Base-by-base conservation (phyloP, 1,140 invertebrate species). In the Dinoponera quadriceps region DNA sequence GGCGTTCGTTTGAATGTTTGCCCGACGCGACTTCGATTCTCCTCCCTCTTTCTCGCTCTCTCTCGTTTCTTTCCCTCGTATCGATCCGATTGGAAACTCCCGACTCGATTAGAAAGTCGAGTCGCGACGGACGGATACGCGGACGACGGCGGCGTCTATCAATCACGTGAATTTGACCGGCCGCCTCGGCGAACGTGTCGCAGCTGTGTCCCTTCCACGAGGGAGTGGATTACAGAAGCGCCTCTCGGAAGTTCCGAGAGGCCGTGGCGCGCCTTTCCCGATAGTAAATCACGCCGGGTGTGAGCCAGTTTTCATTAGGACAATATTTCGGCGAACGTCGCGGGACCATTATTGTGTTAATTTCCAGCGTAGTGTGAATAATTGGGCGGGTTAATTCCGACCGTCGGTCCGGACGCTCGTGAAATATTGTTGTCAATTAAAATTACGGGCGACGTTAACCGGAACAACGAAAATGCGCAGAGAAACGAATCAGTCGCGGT, bases 351-450 rank as follows among this genome's bases (percentile, higher is more conserved):
- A 22, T 69, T 55, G 75, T 27, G 9, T 44, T 44, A 59, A 57
- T 80, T 57, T 59, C 29, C 33, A 27, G 44, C 22, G 51, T 29
- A 48, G 4, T 22, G 49, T 71, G 25, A 69, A 80, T 71, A 71
- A 80, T 69, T 59, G 22, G n/a, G 4, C 33, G 33, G 20, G 1
- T 69, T 69, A 44, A 69, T 69, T 78, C 22, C 63, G 22, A 48
- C 27, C 33, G 38, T 44, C 22, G 75, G 33, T 71, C 57, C 51
- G 16, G 33, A 80, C 22, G 65, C 4, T 80, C 65, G 25, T 57
- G 22, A 80, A 80, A 71, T 71, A 80, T 80, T 44, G 72, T 62
- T 74, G 65, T 48, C 54, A n/a, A 80, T 59, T 80, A 44, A 69
- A 71, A 71, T 48, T 57, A 69, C 29, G 49, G 27, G 38, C 48